Base-by-base conservation (phyloP, 2,113 vertebrate species). In the Thalassarche chlororhynchos region DNA sequence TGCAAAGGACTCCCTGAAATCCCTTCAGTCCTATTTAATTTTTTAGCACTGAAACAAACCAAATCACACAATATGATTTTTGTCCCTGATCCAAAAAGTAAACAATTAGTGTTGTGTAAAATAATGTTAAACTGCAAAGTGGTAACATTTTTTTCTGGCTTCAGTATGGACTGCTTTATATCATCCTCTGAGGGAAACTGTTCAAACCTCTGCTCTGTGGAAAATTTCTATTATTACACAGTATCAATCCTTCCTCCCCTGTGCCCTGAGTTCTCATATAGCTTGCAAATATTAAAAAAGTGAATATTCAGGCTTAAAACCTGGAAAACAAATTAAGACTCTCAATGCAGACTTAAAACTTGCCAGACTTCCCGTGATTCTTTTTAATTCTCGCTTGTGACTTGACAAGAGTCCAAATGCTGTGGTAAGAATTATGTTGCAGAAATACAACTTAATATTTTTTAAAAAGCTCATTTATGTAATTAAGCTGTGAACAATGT, bases 251-350 rank as follows among this genome's bases (percentile, higher is more conserved):
- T 17, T 5, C 4, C 24, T 4, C 11, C 9, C 9, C 12, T 9
- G 4, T 1, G 3, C 47, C 16, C 28, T 0, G 2, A 1, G 19
- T 91, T 75, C 64, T 77, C 36, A 7, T 61, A 14, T 6, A 77
- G 29, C 11, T 70, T 91, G 28, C 32, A 78, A 46, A 51, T 60
- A n/a, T 8, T 71, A 14, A 75, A 86, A 76, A 64, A 62, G 28
- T 68, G 13, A 82, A 5, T 89, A 42, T 57, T 79, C 17, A 32
- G 16, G 51, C 25, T 76, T 76, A 77, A 66, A 92, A 78, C 51
- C 66, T 95, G 82, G 91, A 75, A 94, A 96, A 94, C 58, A 79
- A 82, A 87, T 95, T 38, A 94, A 76, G 70, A 46, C 49, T 49
- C 66, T 69, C 29, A 40, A 54, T 2, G 5, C 44, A 75, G 85